phyloP scores from a whole-genome alignment of 2,113 vertebrate genomes.

The Ctenodactylus gundi region DNA sequence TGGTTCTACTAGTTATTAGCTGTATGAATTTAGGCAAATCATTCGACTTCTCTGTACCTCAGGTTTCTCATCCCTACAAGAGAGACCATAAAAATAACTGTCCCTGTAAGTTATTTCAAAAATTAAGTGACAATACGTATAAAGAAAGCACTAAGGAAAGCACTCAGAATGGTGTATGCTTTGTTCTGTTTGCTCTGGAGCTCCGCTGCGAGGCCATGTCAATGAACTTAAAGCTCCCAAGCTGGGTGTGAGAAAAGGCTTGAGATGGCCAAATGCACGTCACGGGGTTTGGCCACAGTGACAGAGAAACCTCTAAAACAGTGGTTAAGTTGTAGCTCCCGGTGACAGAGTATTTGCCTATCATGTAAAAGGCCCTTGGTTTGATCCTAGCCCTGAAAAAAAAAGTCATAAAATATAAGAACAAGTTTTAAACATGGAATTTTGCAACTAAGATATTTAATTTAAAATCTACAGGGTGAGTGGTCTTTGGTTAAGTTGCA shows the following conservation, averaged over 20 bases:
- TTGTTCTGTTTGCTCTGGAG: neutral
- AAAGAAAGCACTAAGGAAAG: neutral
- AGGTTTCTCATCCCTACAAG: neutral
- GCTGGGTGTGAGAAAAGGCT: neutral
- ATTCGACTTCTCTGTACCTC: neutral
- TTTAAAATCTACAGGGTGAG: neutral
- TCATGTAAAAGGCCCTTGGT: neutral
- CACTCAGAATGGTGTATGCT: neutral
- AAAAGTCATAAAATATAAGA: neutral
- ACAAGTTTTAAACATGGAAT: neutral
- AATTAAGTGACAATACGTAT: neutral
- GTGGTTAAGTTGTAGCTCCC: neutral
- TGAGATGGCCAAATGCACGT: neutral
- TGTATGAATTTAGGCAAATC: neutral
- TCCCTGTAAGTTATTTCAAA: neutral
- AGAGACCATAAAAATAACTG: neutral
- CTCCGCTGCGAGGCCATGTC: neutral
- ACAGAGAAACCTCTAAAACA: neutral
- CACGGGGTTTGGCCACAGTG: neutral
- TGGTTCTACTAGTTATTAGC: neutral
- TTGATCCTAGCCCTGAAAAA: neutral
- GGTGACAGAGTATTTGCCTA: neutral
- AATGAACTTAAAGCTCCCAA: neutral
- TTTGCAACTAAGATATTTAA: neutral
- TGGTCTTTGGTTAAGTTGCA: neutral